A percentile compares a stretch with the other conserved stretches of the same genome.
Evolutionary conservation across 2,113 vertebrate genomes (phyloP).

Genomic region (Rhinopomastus cyanomelas): DNA sequence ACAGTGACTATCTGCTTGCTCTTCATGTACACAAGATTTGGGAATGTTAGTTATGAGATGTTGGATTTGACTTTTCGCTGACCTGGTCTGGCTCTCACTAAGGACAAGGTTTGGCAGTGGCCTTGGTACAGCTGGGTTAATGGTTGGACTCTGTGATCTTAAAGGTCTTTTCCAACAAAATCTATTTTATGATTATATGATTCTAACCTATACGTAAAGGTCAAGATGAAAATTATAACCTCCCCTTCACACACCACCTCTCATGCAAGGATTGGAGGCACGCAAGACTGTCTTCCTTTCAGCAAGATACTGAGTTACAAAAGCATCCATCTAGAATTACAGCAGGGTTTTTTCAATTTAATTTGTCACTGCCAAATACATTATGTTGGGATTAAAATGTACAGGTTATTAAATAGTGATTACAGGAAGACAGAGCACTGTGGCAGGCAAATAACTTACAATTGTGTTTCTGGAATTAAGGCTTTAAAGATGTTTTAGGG

Average conservation of each 20-base stretch:
- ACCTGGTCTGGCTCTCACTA: neutral
- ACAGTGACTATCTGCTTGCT: neutral
- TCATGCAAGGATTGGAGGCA: neutral
- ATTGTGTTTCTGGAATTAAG: slow-evolving; percentile 4
- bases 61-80: neutral
- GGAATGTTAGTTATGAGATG: neutral
- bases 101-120: neutral
- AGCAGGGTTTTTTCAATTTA: neutral
- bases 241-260: neutral
- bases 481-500: slow-evolving; percentile 25
- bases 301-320: neutral
- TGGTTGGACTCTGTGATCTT: too few species aligned
- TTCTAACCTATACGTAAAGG: neutral
- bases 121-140: too few species aligned
- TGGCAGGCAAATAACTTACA: slow-evolving; percentile 3
- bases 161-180: too few species aligned
- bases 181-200: too few species aligned
- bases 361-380: slow-evolving; percentile 14
- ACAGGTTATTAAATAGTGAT: slow-evolving; percentile 25
- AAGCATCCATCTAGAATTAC: neutral
- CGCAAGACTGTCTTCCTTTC: neutral
- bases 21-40: neutral
- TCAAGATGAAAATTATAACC: neutral
- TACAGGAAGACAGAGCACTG: neutral
- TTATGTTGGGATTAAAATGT: neutral